phyloP scores from a whole-genome alignment of 1,140 invertebrate species.

The Tetramorium parvispinum region DNA sequence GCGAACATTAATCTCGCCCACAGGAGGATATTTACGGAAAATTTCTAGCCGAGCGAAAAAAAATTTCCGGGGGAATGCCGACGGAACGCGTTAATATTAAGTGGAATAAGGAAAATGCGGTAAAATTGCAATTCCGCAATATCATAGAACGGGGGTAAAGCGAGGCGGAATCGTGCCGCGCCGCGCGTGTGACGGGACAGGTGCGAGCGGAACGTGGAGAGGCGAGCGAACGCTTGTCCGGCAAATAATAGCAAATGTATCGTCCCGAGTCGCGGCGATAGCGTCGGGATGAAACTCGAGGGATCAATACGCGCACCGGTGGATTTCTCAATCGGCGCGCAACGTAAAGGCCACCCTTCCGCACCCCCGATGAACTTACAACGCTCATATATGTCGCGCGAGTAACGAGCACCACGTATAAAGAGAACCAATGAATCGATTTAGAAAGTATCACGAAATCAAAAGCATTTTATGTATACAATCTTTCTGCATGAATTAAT shows the following conservation, averaged over 20 bases:
- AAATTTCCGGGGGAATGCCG: background rate
- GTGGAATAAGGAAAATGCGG: background rate
- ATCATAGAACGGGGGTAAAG: background rate
- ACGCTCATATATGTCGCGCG: background rate
- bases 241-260: slow-evolving; percentile 39
- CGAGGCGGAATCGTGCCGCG: background rate
- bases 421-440: too few species aligned
- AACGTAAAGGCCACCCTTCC: background rate
- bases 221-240: background rate
- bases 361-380: background rate
- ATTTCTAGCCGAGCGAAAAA: background rate
- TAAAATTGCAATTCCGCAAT: background rate
- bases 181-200: background rate
- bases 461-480: too few species aligned
- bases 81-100: background rate
- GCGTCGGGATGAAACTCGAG: slow-evolving; percentile 46
- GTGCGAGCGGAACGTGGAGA: background rate
- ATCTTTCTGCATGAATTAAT: too few species aligned
- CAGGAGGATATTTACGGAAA: too few species aligned
- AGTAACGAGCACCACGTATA: too few species aligned
- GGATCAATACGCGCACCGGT: slow-evolving; percentile 42
- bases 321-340: slow-evolving; percentile 51
- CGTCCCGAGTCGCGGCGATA: background rate
- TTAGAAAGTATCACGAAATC: too few species aligned
- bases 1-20: too few species aligned